Percentiles rank a stretch among this genome's conserved stretches.
Evolutionary conservation across 2,797 vertebrate genomes (phyloP).

Genomic region (Ctenopoma kingsleyae): DNA sequence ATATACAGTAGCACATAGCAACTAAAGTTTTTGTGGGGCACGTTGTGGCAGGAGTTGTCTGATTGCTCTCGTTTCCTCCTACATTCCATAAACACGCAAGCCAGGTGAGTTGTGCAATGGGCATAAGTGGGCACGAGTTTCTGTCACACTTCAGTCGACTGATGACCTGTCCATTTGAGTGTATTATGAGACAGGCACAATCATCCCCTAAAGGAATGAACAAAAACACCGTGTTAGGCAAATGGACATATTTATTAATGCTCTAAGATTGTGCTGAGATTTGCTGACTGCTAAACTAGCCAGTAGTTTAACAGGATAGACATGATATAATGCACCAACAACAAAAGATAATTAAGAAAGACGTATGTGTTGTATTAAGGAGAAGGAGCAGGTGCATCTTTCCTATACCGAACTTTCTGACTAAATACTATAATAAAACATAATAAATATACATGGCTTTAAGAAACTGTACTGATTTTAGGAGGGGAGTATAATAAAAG

Average conservation of each 20-base stretch:
- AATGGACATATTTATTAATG: neutral
- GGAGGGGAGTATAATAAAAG: too few relatives aligned
- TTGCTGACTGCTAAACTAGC: neutral
- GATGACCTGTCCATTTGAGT: neutral
- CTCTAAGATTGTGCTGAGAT: neutral
- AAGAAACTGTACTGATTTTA: too few relatives aligned
- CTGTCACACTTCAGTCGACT: neutral
- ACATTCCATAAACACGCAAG: slow-evolving; percentile 16
- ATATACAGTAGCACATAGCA: slow-evolving; percentile 20
- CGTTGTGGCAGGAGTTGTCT: slow-evolving; percentile 15
- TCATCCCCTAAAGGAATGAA: neutral
- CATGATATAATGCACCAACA: neutral
- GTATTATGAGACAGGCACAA: neutral
- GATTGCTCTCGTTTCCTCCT: slow-evolving; percentile 15
- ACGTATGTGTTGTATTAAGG: too few relatives aligned
- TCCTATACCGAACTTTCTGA: too few relatives aligned
- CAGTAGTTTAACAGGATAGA: neutral
- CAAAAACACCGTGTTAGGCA: neutral
- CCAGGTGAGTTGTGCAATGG: neutral
- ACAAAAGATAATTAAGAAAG: neutral
- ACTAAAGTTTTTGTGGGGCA: slow-evolving; percentile 38
- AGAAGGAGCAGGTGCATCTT: too few relatives aligned
- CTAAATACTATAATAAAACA: too few relatives aligned
- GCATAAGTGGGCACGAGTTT: neutral
- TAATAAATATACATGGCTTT: too few relatives aligned